Conservation (phyloP, 2,113 vertebrate genomes). For the Plestiodon gilberti region DNA sequence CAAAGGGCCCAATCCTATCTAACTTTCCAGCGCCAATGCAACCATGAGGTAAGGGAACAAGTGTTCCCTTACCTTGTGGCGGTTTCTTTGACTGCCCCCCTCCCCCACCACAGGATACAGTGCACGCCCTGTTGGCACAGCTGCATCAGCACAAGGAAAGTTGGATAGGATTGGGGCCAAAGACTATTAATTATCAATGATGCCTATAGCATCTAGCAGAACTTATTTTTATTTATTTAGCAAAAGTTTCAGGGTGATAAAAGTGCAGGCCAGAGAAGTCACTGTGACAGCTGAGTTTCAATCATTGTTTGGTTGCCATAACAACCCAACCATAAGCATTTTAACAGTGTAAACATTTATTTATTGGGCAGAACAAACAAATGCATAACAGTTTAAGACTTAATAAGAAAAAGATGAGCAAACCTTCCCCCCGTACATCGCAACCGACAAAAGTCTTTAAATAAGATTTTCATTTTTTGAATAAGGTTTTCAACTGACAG, state of each 20-base stretch:
- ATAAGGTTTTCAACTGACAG: constrained; percentile 53
- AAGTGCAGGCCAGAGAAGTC: constrained; percentile 48
- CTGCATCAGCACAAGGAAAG: too few species aligned
- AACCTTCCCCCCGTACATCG: constrained; percentile 35
- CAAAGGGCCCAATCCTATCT: too few species aligned
- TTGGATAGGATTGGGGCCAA: too few species aligned
- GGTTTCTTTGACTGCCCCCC: too few species aligned
- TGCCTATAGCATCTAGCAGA: constrained; percentile 34
- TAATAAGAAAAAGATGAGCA: constrained; percentile 37
- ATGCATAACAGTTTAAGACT: constrained; percentile 54
- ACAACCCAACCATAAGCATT: constrained; percentile 68
- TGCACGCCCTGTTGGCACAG: too few species aligned
- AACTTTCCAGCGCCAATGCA: too few species aligned
- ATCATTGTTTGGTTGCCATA: constrained; percentile 67
- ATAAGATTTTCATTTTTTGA: constrained; percentile 12
- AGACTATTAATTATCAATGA: constrained; percentile 1
- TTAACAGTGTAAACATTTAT: constrained; percentile 57
- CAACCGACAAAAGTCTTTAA: constrained; percentile 22
- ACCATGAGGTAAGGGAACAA: too few species aligned
- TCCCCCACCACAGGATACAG: too few species aligned
- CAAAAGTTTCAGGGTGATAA: constrained; percentile 44
- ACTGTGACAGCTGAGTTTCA: constrained; percentile 58
- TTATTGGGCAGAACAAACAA: constrained; percentile 63
- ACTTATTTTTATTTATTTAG: not conserved
- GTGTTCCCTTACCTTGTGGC: too few species aligned